phyloP scores from a whole-genome alignment of 2,797 vertebrate species.

The Phylloscopus collybita region DNA sequence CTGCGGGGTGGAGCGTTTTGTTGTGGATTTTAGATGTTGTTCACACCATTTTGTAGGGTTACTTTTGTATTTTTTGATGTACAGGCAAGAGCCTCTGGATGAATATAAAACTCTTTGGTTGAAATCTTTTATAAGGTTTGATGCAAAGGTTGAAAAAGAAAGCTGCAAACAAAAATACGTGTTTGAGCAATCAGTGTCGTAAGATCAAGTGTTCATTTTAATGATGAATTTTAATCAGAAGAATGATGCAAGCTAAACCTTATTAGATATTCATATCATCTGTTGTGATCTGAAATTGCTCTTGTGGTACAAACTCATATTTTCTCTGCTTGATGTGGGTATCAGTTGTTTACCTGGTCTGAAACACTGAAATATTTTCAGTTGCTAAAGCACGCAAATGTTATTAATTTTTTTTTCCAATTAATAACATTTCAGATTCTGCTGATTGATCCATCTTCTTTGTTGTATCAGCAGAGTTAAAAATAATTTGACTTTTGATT shows the following conservation, averaged over 20 bases:
- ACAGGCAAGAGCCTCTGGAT: neutral
- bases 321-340: neutral
- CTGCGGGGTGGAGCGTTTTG: neutral
- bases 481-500: neutral
- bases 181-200: neutral
- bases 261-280: neutral
- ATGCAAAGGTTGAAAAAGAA: neutral
- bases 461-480: neutral
- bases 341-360: neutral
- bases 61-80: neutral
- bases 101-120: neutral
- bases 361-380: neutral
- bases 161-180: neutral
- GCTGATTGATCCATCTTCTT: neutral
- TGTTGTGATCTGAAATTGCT: neutral
- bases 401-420: rapidly evolving
- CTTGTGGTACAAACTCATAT: neutral
- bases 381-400: neutral
- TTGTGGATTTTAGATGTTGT: neutral
- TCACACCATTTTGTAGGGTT: neutral
- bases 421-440: neutral
- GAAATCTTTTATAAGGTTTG: neutral
- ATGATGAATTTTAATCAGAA: slow-evolving; percentile 16
- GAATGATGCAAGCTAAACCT: slow-evolving; percentile 1
- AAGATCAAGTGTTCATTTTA: neutral